Conservation (phyloP, 2,888 invertebrate species). For the Cataglyphis livida region DNA sequence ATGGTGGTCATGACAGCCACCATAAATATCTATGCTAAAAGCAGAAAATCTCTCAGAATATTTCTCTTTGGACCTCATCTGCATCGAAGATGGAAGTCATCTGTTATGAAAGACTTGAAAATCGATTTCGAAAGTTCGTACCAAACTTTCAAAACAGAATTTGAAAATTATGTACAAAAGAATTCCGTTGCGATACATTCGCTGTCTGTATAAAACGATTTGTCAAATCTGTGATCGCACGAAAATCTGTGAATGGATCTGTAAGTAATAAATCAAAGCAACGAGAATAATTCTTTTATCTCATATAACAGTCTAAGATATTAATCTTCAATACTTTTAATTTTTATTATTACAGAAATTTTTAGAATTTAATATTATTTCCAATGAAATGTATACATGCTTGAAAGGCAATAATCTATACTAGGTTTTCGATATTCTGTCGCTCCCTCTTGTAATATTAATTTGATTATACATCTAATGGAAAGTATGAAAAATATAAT, state of each 20-base stretch:
- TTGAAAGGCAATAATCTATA: not conserved
- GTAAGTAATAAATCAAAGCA: not conserved
- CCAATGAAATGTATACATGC: not conserved
- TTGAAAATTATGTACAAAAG: not conserved
- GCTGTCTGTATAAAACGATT: not conserved
- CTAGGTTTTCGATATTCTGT: not conserved
- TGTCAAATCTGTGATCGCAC: not conserved
- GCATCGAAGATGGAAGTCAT: not conserved
- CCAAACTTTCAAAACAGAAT: not conserved
- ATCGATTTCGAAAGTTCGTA: conserved; percentile 3
- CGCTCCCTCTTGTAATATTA: not conserved
- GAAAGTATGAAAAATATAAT: conserved; percentile 20
- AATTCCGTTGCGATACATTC: not conserved
- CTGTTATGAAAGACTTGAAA: not conserved
- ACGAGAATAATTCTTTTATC: not conserved
- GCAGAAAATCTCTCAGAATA: not conserved
- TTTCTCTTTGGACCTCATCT: not conserved
- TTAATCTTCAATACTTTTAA: not conserved
- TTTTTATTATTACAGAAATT: not conserved
- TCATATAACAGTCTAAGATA: not conserved
- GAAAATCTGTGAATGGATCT: not conserved
- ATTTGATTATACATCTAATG: not conserved
- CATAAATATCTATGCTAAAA: not conserved
- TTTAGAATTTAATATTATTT: not conserved
- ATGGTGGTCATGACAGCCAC: not conserved